Conservation (phyloP, 1,140 invertebrate genomes). For the Zaprionus ornatus region DNA sequence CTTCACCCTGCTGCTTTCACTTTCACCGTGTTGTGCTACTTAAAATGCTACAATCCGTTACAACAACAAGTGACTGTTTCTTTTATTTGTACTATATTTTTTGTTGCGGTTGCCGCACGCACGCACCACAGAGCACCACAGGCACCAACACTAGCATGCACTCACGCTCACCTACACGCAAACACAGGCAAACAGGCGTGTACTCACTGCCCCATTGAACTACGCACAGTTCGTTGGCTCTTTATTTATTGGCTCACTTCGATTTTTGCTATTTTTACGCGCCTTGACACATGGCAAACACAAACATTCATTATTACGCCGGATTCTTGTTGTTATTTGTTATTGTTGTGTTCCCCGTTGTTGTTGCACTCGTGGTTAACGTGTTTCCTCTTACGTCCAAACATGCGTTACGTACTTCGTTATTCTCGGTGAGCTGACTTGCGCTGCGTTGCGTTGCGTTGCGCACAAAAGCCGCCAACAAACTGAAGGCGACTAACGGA, state of each 20-base stretch:
- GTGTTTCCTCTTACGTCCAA: conserved; percentile 26
- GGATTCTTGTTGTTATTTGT: conserved; percentile 27
- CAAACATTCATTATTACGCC: conserved; percentile 38
- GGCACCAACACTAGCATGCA: neutral
- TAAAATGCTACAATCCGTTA: neutral
- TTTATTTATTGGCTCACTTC: conserved; percentile 47
- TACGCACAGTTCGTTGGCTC: conserved; percentile 26
- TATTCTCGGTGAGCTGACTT: neutral
- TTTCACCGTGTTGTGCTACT: neutral
- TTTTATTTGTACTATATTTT: conserved; percentile 5
- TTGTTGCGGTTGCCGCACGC: conserved; percentile 7
- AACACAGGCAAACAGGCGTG: neutral
- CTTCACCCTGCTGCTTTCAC: neutral
- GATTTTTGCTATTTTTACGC: conserved; percentile 49
- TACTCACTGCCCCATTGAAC: conserved; percentile 20
- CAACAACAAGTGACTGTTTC: conserved; percentile 21
- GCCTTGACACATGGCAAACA: conserved; percentile 41
- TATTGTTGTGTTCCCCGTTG: conserved; percentile 17
- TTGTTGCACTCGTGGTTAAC: conserved; percentile 35
- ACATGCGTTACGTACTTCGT: neutral
- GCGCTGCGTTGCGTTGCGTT: conserved; percentile 38
- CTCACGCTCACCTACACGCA: neutral
- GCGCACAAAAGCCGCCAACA: conserved; percentile 61
- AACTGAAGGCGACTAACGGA: conserved; percentile 42
- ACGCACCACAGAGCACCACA: neutral